These are phyloP conservation scores for Chaetops frenatus DNA, from an alignment of 2,113 vertebrate genomes.

Conservation along the genomic window DNA sequence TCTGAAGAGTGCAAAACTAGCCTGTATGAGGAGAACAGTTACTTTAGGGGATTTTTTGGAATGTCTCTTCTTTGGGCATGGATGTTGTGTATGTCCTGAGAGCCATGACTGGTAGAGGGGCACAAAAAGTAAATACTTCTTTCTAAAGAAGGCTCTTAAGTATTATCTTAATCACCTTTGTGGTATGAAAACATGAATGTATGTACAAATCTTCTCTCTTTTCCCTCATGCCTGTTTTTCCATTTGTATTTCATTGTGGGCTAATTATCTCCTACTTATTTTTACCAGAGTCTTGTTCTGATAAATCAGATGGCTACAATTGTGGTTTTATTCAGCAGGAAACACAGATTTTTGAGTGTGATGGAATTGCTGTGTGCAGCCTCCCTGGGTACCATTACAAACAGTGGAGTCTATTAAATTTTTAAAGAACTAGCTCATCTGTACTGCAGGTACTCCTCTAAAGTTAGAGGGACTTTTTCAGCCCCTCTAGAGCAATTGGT, in stretches of 20 bases:
- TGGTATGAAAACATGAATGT: neutral
- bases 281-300: neutral
- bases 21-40: neutral
- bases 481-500: neutral
- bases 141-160: neutral
- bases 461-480: neutral
- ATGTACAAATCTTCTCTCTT: neutral
- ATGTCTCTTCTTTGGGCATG: neutral
- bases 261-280: neutral
- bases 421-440: neutral
- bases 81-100: rapidly evolving
- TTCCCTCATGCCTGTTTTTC: neutral
- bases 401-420: neutral
- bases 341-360: neutral
- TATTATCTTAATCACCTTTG: neutral
- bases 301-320: rapidly evolving
- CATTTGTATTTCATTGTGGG: neutral
- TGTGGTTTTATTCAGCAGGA: neutral
- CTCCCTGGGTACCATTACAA: neutral
- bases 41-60: neutral
- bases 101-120: neutral
- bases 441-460: neutral
- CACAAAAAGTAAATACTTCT: neutral
- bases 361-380: neutral
- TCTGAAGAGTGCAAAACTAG: neutral